Percentiles rank a stretch among this genome's conserved stretches.
phyloP scores from a whole-genome alignment of 2,888 invertebrate genomes.

The Koerneria pararmatus region DNA sequence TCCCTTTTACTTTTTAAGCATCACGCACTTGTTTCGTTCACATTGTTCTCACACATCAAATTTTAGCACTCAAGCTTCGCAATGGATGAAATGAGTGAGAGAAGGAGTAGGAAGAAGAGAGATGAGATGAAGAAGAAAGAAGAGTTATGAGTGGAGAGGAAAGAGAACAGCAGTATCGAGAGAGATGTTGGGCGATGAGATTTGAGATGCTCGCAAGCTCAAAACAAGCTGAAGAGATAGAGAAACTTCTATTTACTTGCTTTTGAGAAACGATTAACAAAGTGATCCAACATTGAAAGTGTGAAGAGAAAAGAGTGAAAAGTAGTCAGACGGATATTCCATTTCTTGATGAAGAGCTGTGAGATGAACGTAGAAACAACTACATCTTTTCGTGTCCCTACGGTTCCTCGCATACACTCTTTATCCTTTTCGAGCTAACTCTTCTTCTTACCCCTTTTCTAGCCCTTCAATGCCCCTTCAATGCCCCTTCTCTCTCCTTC shows the following conservation, averaged over 20 bases:
- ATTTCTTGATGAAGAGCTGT: neutral
- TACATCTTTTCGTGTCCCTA: neutral
- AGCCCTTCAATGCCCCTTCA: neutral
- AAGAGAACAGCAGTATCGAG: no score
- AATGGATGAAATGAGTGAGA: conserved; percentile 3
- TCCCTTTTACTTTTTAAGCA: no score
- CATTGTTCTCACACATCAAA: no score
- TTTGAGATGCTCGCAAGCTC: no score
- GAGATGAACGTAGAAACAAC: neutral
- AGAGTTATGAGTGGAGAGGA: neutral
- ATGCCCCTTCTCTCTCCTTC: neutral
- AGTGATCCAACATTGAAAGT: neutral
- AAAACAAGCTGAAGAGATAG: no score
- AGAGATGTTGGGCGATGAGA: no score
- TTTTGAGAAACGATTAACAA: neutral
- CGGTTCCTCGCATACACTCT: neutral
- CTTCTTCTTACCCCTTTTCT: neutral
- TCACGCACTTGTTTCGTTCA: no score
- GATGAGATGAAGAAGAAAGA: neutral
- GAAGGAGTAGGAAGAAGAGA: neutral
- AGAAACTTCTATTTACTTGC: neutral
- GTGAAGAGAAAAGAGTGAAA: neutral
- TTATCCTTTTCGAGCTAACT: neutral
- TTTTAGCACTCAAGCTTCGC: no score
- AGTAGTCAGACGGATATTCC: neutral